Percentiles rank a stretch among this genome's conserved stretches.
Conservation (phyloP, 2,797 vertebrate species). For the Oryzias sinensis region DNA sequence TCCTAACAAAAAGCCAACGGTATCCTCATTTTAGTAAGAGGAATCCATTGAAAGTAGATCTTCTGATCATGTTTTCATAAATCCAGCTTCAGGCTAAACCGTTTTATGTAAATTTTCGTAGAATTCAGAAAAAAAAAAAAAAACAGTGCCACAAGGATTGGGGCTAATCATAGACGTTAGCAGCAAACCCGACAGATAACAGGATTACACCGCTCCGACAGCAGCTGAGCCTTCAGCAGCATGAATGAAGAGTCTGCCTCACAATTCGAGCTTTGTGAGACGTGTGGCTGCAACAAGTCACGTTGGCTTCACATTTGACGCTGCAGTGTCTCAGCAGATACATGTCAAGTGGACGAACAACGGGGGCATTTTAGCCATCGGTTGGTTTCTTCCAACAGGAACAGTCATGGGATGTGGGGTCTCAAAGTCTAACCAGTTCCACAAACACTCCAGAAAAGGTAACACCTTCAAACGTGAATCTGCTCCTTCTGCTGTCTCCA, state of each 20-base stretch:
- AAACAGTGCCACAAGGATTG: conserved; percentile 57
- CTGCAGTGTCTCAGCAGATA: not conserved
- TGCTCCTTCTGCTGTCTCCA: too few species aligned
- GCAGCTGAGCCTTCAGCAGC: conserved; percentile 12
- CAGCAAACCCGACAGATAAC: conserved; percentile 45
- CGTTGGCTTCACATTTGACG: not conserved
- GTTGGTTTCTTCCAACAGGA: conserved; percentile 44
- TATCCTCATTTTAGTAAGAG: too few species aligned
- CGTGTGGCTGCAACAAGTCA: not conserved
- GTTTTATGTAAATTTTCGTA: conserved; percentile 44
- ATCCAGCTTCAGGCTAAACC: not conserved
- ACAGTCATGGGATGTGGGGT: conserved; percentile 82
- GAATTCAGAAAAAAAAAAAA: conserved; percentile 45
- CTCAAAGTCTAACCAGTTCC: conserved; percentile 71
- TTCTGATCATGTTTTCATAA: too few species aligned
- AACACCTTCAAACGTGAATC: not conserved
- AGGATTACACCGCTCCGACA: conserved; percentile 55
- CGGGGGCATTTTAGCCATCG: too few species aligned
- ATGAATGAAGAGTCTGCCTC: conserved; percentile 10
- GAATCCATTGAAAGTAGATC: too few species aligned
- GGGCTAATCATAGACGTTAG: conserved; percentile 53
- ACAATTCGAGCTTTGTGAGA: not conserved
- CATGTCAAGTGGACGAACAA: too few species aligned
- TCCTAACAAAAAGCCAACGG: too few species aligned
- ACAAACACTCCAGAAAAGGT: conserved; percentile 73